A percentile compares a stretch with the other conserved stretches of the same genome.
Conservation (phyloP, 2,888 invertebrate genomes). For the Drosophila conformis region DNA sequence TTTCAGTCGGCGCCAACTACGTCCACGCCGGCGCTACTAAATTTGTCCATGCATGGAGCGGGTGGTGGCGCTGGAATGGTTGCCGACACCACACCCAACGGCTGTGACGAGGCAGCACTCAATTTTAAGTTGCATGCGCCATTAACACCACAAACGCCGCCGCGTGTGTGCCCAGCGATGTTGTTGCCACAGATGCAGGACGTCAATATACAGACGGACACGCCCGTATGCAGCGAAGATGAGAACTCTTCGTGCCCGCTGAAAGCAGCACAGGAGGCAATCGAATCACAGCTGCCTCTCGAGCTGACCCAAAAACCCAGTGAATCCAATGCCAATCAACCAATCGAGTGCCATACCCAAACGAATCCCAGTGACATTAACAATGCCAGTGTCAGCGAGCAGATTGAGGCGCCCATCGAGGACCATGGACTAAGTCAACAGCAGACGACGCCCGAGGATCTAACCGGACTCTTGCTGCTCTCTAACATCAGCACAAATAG, state of each 20-base stretch:
- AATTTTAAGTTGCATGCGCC: slow-evolving; percentile 70
- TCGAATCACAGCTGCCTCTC: slow-evolving; percentile 63
- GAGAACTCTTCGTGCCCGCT: slow-evolving; percentile 83
- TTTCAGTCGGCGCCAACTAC: slow-evolving; percentile 64
- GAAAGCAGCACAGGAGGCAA: slow-evolving; percentile 42
- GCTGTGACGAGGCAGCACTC: slow-evolving; percentile 58
- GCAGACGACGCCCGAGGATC: slow-evolving; percentile 86
- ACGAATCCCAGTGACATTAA: slow-evolving; percentile 64
- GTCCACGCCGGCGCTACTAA: slow-evolving; percentile 54
- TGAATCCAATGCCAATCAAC: slow-evolving; percentile 56
- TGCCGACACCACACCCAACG: slow-evolving; percentile 36
- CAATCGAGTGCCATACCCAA: slow-evolving; percentile 71
- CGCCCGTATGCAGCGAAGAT: slow-evolving; percentile 89
- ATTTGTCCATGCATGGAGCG: slow-evolving; percentile 68
- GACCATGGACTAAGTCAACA: slow-evolving; percentile 29
- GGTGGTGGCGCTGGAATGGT: slow-evolving; percentile 21
- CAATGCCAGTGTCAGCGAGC: slow-evolving; percentile 49
- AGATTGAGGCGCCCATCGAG: slow-evolving; percentile 26
- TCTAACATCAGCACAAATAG: slow-evolving; percentile 94
- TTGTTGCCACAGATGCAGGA: slow-evolving; percentile 89
- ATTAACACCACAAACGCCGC: slow-evolving; percentile 77
- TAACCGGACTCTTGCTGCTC: slow-evolving; percentile 92
- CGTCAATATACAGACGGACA: slow-evolving; percentile 93
- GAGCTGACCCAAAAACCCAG: slow-evolving; percentile 75
- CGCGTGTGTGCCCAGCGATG: slow-evolving; percentile 50